A percentile compares a stretch with the other conserved stretches of the same genome.
Evolutionary conservation across 2,888 invertebrate genomes (phyloP).

Genomic region (Mythimna albipuncta): DNA sequence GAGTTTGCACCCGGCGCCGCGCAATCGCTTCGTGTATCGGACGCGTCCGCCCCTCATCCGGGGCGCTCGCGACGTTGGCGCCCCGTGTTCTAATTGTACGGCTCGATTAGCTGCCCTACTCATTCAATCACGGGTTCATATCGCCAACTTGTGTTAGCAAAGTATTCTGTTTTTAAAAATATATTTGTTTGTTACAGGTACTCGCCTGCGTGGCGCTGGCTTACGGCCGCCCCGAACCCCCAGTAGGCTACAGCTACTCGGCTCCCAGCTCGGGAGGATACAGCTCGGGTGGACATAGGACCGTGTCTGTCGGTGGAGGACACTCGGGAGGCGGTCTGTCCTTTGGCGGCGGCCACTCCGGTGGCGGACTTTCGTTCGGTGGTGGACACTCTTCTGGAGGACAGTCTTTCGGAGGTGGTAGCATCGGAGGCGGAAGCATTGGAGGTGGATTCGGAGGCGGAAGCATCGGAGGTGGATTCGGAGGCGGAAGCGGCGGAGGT

Average conservation of each 20-base stretch:
- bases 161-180: slow-evolving; percentile 15
- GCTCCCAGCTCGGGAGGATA: slow-evolving; percentile 77
- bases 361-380: slow-evolving; percentile 70
- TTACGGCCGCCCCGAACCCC: slow-evolving; percentile 88
- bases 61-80: background rate
- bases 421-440: slow-evolving; percentile 59
- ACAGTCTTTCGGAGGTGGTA: slow-evolving; percentile 64
- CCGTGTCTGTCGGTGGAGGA: slow-evolving; percentile 61
- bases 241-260: slow-evolving; percentile 88
- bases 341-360: slow-evolving; percentile 76
- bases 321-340: slow-evolving; percentile 74
- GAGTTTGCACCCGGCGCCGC: background rate
- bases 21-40: slow-evolving; percentile 20
- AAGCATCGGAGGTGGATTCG: slow-evolving; percentile 68
- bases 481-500: slow-evolving; percentile 66
- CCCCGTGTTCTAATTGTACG: background rate
- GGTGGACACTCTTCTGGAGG: slow-evolving; percentile 72
- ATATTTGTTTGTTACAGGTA: slow-evolving; percentile 78
- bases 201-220: slow-evolving; percentile 88
- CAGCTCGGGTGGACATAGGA: slow-evolving; percentile 68
- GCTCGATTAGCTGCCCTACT: slow-evolving; percentile 9
- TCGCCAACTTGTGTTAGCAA: background rate
- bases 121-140: slow-evolving; percentile 11
- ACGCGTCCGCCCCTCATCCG: slow-evolving; percentile 1
- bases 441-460: slow-evolving; percentile 72